These are phyloP conservation scores for Lepilemur septentrionalis DNA, from an alignment of 2,797 vertebrate genomes.

Conservation along the genomic window DNA sequence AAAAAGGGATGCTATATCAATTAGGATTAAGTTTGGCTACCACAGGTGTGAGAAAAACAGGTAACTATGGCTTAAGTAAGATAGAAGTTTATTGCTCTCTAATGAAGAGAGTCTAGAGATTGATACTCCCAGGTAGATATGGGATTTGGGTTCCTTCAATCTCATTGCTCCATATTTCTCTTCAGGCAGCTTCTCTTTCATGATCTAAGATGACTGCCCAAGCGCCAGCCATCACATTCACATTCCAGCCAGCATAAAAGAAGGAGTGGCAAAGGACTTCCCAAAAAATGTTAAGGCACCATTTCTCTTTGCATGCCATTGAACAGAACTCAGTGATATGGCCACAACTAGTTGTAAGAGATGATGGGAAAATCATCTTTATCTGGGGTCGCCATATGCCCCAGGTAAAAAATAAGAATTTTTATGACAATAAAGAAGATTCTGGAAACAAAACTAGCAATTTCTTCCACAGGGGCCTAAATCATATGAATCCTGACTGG, in stretches of 20 bases:
- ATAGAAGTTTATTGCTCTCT: background rate
- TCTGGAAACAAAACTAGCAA: background rate
- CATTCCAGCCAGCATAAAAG: background rate
- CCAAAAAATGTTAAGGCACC: background rate
- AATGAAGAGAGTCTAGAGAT: background rate
- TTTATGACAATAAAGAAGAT: background rate
- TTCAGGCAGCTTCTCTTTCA: background rate
- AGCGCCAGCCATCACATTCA: background rate
- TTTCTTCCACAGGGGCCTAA: background rate
- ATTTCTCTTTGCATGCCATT: conserved; percentile 20
- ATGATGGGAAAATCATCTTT: background rate
- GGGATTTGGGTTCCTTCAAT: background rate
- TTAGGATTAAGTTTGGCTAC: background rate
- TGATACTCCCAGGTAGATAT: background rate
- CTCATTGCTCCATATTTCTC: background rate
- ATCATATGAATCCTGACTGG: background rate
- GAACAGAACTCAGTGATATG: background rate
- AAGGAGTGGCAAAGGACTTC: background rate
- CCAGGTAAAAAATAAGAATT: background rate
- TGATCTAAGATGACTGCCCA: background rate
- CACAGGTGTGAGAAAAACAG: background rate
- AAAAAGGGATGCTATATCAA: background rate
- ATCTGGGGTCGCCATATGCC: background rate
- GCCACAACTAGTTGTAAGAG: background rate
- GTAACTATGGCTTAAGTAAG: background rate